Conservation (phyloP, 2,113 vertebrate species). For the Heterotis niloticus region DNA sequence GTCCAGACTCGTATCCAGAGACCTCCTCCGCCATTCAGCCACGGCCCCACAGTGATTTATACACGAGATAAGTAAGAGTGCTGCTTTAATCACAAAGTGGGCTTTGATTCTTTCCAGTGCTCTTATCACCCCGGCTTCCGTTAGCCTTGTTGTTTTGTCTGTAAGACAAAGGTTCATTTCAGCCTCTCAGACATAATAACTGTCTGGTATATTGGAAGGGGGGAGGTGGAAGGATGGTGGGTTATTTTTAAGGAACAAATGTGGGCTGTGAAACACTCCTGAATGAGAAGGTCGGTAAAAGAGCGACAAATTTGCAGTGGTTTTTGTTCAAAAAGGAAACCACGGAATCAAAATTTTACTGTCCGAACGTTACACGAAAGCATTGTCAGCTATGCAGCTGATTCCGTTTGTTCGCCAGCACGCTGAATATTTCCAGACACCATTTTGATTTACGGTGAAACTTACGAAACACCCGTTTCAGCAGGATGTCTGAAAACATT, state of each 20-base stretch:
- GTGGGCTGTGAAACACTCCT: constrained; percentile 23
- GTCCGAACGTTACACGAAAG: neutral
- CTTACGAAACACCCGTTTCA: too few species aligned
- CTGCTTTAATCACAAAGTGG: constrained; percentile 35
- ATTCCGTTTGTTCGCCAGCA: too few species aligned
- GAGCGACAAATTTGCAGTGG: neutral
- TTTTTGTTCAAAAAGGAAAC: neutral
- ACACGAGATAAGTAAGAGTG: constrained; percentile 18
- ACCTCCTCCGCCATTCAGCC: neutral
- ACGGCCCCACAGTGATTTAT: neutral
- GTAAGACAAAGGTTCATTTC: constrained; percentile 37
- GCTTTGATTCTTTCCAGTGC: constrained; percentile 19
- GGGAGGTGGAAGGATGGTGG: neutral
- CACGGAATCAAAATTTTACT: neutral
- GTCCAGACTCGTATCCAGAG: neutral
- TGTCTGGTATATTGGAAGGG: constrained; percentile 27
- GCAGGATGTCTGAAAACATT: too few species aligned
- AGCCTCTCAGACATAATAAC: constrained; percentile 32
- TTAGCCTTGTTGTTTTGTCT: constrained; percentile 32
- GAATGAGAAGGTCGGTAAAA: neutral
- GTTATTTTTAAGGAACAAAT: constrained; percentile 25
- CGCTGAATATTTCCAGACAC: too few species aligned
- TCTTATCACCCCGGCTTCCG: constrained; percentile 18
- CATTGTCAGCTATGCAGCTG: neutral
- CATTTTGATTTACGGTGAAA: too few species aligned